phyloP scores from a whole-genome alignment of 1,140 invertebrate species.

The Platorchestia sp. region DNA sequence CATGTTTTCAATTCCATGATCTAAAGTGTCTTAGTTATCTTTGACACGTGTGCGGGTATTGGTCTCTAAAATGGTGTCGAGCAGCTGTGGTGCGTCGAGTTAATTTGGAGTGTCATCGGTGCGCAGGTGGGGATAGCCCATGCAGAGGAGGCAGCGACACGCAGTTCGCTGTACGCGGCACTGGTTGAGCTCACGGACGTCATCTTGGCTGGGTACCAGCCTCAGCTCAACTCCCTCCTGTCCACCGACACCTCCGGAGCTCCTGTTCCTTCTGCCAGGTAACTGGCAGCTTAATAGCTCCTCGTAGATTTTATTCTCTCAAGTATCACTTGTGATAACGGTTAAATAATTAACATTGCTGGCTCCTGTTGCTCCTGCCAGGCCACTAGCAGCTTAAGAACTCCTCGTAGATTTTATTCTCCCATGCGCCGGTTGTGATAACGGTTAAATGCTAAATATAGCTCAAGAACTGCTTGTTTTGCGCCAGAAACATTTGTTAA shows the following conservation, averaged over 20 bases:
- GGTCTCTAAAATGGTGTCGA: no score
- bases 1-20: background rate
- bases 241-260: background rate
- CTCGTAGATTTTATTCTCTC: no score
- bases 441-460: no score
- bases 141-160: slow-evolving; percentile 70
- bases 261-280: slow-evolving; percentile 42
- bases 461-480: no score
- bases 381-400: no score
- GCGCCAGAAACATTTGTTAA: no score
- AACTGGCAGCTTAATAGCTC: background rate
- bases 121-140: slow-evolving; percentile 69
- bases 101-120: background rate
- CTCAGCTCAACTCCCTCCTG: slow-evolving; percentile 60
- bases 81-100: no score
- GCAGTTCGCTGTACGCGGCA: slow-evolving; percentile 77
- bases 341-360: background rate
- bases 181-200: slow-evolving; percentile 82
- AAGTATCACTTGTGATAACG: background rate
- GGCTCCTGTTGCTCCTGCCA: background rate
- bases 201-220: slow-evolving; percentile 81
- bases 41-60: no score
- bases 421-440: no score
- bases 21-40: no score
- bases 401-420: no score